Evolutionary conservation across 1,140 invertebrate genomes (phyloP), one percentile per base, ranked within the genome.

Genomic region (Microplitis mediator): DNA sequence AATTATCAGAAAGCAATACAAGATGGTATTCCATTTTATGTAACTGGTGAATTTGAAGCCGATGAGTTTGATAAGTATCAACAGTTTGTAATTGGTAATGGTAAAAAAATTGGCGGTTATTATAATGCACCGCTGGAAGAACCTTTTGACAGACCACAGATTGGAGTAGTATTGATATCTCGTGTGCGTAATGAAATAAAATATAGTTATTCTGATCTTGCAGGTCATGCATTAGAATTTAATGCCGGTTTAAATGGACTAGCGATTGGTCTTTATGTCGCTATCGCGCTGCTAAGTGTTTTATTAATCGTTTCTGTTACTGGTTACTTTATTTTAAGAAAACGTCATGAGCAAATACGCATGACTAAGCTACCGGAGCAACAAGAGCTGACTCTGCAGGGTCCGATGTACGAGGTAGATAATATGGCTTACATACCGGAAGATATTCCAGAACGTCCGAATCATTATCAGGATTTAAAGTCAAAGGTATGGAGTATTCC

Each of bases 81-180:
- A 87, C 72, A 79, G 86, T 97, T 97, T 87, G 87, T 89, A 4
- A 90, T 97, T 58, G 95, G 95, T 11, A 92, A 96, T 87, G 90
- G 90, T 23, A 88, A 86, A 65, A 90, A 86, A 4, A 94, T 95
- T 80, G 92, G 93, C 73, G 90, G 90, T 0, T 97, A 91, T 81
- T 92, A 90, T 69, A 97, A 97, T 88, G 91, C 91, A 9, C 94
- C 94, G 1, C 82, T 97, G 23, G 86, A 91, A 54, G 80, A 89
- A 51, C 87, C 90, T 14, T 85, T 81, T 32, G 76, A 72, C 5
- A 74, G 76, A 13, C 82, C 84, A 4, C 91, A 93, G 74, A 88
- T 97, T 4, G 91, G 92, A 58, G 80, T 95, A 58, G 94, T 92
- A 8, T 84, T 95, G 52, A 89, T 94, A 8, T 94, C 93, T 81